phyloP scores from a whole-genome alignment of 2,797 vertebrate species.

The Halcyon chelicuti region DNA sequence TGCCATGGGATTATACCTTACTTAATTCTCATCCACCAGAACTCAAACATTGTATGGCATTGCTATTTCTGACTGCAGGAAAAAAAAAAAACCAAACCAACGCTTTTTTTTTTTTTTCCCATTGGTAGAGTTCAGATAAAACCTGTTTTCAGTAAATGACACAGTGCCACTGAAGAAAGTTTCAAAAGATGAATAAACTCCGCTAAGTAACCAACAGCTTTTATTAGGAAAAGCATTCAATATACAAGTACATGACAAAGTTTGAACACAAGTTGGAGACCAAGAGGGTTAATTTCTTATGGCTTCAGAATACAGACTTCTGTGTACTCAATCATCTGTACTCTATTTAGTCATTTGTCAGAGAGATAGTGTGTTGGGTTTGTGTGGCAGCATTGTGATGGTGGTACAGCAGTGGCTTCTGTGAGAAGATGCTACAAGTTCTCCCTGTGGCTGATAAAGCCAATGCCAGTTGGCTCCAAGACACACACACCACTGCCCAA shows the following conservation, averaged over 20 bases:
- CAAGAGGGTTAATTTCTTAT: background rate
- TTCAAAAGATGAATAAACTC: background rate
- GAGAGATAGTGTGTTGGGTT: background rate
- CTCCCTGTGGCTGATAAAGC: rapidly evolving
- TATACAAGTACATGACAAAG: background rate
- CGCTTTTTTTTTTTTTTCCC: background rate
- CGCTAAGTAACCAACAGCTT: background rate
- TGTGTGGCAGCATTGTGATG: rapidly evolving
- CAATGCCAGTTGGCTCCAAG: background rate
- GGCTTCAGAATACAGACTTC: background rate
- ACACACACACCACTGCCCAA: rapidly evolving
- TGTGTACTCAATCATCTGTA: background rate
- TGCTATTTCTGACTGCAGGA: background rate
- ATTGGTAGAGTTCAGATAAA: background rate
- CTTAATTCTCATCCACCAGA: background rate
- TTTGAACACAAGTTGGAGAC: background rate
- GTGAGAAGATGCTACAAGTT: background rate
- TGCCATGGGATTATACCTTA: background rate
- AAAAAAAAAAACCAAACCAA: background rate
- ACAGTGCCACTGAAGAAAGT: background rate
- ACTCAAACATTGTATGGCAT: background rate
- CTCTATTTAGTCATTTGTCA: background rate
- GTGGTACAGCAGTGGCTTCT: background rate
- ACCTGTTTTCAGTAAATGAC: background rate
- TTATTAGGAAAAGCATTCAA: background rate